phyloP scores from a whole-genome alignment of 2,888 invertebrate genomes.

The Polyploca ridens region DNA sequence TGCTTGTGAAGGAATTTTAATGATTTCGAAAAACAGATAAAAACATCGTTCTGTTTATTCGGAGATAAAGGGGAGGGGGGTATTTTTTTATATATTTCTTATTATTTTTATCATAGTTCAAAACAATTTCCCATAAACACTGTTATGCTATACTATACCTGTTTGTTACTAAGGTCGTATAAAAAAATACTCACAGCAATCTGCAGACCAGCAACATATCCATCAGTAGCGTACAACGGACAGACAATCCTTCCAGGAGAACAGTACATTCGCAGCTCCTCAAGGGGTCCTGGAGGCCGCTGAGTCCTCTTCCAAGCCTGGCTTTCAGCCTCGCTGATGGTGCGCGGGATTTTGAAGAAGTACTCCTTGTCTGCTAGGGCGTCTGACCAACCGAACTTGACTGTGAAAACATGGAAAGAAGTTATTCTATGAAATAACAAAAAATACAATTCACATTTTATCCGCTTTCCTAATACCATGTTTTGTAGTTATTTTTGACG shows the following conservation, averaged over 20 bases:
- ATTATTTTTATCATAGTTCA: too few species aligned
- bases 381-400: slow-evolving; percentile 77
- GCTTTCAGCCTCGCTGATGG: slow-evolving; percentile 63
- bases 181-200: slow-evolving; percentile 62
- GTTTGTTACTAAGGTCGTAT: too few species aligned
- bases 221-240: slow-evolving; percentile 69
- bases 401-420: slow-evolving; percentile 40
- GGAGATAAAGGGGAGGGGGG: too few species aligned
- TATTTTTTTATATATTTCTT: too few species aligned
- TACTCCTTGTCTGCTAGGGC: slow-evolving; percentile 72
- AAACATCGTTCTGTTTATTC: too few species aligned
- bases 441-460: not conserved
- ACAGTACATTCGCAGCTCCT: slow-evolving; percentile 75
- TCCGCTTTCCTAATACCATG: too few species aligned
- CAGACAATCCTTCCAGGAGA: slow-evolving; percentile 66
- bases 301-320: slow-evolving; percentile 69
- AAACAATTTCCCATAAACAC: too few species aligned
- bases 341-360: slow-evolving; percentile 76
- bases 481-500: too few species aligned
- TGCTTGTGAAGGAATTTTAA: too few species aligned
- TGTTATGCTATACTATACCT: too few species aligned
- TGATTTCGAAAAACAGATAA: too few species aligned
- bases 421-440: not conserved
- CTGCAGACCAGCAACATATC: slow-evolving; percentile 75
- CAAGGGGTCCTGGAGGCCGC: slow-evolving; percentile 61